Conservation (phyloP, 2,797 vertebrate species). For the Oryzias dopingdopingensis region DNA sequence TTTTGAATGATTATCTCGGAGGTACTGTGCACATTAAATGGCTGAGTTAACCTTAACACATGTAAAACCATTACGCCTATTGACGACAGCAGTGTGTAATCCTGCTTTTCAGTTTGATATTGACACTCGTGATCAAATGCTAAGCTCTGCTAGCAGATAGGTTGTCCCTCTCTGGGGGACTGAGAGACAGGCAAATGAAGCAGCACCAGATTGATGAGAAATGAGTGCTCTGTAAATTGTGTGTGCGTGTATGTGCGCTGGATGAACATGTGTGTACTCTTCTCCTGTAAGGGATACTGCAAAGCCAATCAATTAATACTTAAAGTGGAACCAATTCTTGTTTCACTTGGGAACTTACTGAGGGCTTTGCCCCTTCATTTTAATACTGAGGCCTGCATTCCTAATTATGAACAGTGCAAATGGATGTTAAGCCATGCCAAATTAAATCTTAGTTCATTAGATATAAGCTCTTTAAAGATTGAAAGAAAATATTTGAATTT, state of each 20-base stretch:
- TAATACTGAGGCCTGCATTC: slow-evolving; percentile 76
- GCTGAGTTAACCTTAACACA: slow-evolving; percentile 78
- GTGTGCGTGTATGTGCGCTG: slow-evolving; percentile 31
- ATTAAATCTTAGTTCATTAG: slow-evolving; percentile 82
- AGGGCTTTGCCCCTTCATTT: slow-evolving; percentile 80
- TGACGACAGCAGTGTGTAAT: slow-evolving; percentile 75
- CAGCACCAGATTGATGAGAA: slow-evolving; percentile 77
- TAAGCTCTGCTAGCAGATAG: slow-evolving; percentile 78
- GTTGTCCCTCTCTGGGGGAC: slow-evolving; percentile 71
- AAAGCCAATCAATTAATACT: slow-evolving; percentile 82
- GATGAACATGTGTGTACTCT: slow-evolving; percentile 49
- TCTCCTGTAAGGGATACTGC: slow-evolving; percentile 76
- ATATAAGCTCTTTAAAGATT: slow-evolving; percentile 82
- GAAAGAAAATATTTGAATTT: slow-evolving; percentile 81
- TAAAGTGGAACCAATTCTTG: slow-evolving; percentile 81
- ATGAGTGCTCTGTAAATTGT: slow-evolving; percentile 75
- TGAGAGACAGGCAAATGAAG: slow-evolving; percentile 76
- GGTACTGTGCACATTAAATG: slow-evolving; percentile 78
- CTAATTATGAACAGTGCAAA: slow-evolving; percentile 80
- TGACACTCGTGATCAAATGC: slow-evolving; percentile 80
- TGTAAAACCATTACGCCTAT: slow-evolving; percentile 77
- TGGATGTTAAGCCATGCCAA: slow-evolving; percentile 80
- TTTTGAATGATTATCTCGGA: slow-evolving; percentile 75
- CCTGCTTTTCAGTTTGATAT: slow-evolving; percentile 79
- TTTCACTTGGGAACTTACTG: slow-evolving; percentile 78